Base-by-base conservation (phyloP, 2,797 vertebrate species). In the Zenarchopterus dispar region DNA sequence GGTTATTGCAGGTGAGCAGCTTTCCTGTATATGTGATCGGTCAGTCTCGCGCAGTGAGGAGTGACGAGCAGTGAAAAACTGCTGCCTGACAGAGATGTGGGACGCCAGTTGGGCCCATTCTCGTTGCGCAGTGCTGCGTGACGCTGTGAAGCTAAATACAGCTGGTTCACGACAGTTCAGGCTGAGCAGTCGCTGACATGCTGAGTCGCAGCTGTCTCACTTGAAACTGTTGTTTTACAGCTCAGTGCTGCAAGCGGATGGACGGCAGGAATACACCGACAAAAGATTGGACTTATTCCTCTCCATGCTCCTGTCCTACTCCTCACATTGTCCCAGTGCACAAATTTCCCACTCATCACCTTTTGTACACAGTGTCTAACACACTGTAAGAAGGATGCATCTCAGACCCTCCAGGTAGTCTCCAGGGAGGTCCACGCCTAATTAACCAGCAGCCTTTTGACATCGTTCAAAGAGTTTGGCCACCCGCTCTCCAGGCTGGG, bases 341-440 rank as follows among this genome's bases (percentile, higher is more conserved):
- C 28, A 54, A 56, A 47, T 72, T 74, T 78, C 56, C 73, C 42
- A 22, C 84, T 82, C 69, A 78, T 79, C 70, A 47, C 57, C 58
- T 82, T n/a, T 84, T 80, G 84, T 65, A 70, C 48, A 42, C 76
- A 53, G 3, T 16, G 36, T 28, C 55, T 79, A 21, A n/a, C 45
- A 18, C 31, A 4, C 33, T 67, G 48, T 45, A 63, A 76, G 56
- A 65, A 75, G 72, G 71, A 69, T 47, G 61, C 49, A 0, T 23
- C 56, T 41, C 28, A 28, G 75, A 86, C 85, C 89, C 91, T 90
- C 88, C 88, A 87, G 86, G 85, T 89, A 84, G 89, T 88, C 88
- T 89, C 81, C 82, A 21, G 87, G 91, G 91, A 91, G 90, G 91
- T 91, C 90, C 66, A 43, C 9, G 76, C 63, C 82, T 90, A 88